These are phyloP conservation scores for Mellivora capensis DNA, from an alignment of 2,113 vertebrate genomes.

Conservation along the genomic window DNA sequence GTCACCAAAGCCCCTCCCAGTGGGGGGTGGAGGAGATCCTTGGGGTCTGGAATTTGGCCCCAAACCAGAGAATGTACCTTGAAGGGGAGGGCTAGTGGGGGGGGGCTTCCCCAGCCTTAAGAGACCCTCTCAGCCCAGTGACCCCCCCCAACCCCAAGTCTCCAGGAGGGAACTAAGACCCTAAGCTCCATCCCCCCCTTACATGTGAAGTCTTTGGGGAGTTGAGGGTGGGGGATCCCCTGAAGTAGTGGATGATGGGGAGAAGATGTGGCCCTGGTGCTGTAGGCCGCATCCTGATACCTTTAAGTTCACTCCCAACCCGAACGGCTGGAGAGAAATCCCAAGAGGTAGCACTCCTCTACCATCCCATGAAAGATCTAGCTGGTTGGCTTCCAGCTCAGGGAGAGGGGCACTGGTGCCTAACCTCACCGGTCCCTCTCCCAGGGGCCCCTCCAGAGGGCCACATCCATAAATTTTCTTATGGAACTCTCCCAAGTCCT, in stretches of 20 bases:
- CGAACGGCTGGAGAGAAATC: conserved; percentile 49
- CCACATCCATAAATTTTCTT: conserved; percentile 85
- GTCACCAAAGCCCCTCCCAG: conserved; percentile 64
- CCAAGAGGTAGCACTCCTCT: conserved; percentile 42
- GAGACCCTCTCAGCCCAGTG: conserved; percentile 54
- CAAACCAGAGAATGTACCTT: conserved; percentile 72
- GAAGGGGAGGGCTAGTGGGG: conserved; percentile 57
- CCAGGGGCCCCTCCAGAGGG: conserved; percentile 56
- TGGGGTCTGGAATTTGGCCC: conserved; percentile 57
- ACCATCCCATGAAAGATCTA: conserved; percentile 27
- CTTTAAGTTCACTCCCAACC: conserved; percentile 11
- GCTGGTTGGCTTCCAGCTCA: conserved; percentile 63
- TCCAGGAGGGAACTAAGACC: conserved; percentile 14
- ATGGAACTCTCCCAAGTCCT: conserved; percentile 77
- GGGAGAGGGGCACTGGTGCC: conserved; percentile 63
- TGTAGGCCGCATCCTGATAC: conserved; percentile 57
- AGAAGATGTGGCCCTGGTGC: conserved; percentile 66
- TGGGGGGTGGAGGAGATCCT: conserved; percentile 52
- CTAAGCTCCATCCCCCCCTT: neutral
- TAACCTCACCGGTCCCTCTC: conserved; percentile 60
- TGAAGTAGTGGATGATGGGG: conserved; percentile 26
- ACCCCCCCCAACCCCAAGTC: conserved; percentile 30
- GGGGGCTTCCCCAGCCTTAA: conserved; percentile 71
- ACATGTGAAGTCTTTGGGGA: neutral
- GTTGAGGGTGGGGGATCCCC: neutral